phyloP scores from a whole-genome alignment of 2,888 invertebrate genomes.

The Drosophila peninsularis region DNA sequence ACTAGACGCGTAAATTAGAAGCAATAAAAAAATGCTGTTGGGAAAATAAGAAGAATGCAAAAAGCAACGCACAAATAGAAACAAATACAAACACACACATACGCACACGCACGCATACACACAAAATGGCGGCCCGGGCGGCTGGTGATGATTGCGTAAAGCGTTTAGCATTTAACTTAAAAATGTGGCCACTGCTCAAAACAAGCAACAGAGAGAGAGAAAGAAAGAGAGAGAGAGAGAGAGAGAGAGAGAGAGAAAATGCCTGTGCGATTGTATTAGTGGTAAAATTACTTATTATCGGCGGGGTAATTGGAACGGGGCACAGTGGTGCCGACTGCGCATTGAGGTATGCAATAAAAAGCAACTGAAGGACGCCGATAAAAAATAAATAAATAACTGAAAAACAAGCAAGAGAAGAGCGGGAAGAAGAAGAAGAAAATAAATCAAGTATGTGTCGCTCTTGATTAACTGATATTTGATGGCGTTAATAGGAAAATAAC shows the following conservation, averaged over 20 bases:
- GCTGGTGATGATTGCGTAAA: constrained; percentile 54
- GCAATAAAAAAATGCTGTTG: constrained; percentile 46
- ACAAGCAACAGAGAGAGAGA: too few species aligned
- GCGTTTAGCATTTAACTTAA: constrained; percentile 50
- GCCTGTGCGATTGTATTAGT: neutral
- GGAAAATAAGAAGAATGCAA: constrained; percentile 18
- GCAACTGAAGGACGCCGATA: constrained; percentile 45
- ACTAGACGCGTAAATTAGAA: constrained; percentile 66
- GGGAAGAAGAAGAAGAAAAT: neutral
- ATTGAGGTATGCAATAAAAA: constrained; percentile 63
- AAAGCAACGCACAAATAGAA: constrained; percentile 12
- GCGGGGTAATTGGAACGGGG: constrained; percentile 24
- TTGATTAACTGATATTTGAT: constrained; percentile 34
- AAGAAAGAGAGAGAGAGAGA: neutral
- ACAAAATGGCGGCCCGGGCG: constrained; percentile 42
- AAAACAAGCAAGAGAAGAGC: neutral
- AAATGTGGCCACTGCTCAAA: constrained; percentile 21
- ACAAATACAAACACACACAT: constrained; percentile 14
- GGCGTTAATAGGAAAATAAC: constrained; percentile 23
- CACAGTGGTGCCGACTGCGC: constrained; percentile 24
- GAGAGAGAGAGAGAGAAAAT: neutral
- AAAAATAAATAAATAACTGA: constrained; percentile 2
- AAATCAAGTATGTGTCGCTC: constrained; percentile 17
- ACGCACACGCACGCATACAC: constrained; percentile 3
- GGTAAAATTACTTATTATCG: constrained; percentile 21